Evolutionary conservation across 2,888 invertebrate genomes (phyloP).

Genomic region (Harpalus rufipes): DNA sequence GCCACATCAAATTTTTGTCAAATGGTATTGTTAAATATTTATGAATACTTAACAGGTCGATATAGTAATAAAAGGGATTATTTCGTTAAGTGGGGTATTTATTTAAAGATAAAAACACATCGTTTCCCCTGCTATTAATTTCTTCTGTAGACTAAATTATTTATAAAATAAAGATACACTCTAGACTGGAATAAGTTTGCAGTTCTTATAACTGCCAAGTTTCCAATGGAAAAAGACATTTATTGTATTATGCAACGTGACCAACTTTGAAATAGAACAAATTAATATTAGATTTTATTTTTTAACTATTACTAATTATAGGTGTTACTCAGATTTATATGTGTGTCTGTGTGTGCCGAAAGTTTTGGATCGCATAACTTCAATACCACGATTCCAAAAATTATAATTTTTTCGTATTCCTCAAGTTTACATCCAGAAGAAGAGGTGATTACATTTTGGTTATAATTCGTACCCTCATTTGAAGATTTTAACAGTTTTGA

Average conservation of each 20-base stretch:
- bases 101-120: slow-evolving; percentile 42
- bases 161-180: slow-evolving; percentile 45
- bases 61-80: slow-evolving; percentile 11
- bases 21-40: slow-evolving; percentile 19
- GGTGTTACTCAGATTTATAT: not conserved
- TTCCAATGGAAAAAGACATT: slow-evolving; percentile 17
- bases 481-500: no score
- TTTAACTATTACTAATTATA: not conserved
- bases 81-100: slow-evolving; percentile 43
- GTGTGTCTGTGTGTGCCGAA: no score
- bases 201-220: slow-evolving; percentile 35
- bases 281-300: not conserved
- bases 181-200: slow-evolving; percentile 31
- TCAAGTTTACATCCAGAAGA: no score
- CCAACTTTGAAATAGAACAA: not conserved
- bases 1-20: not conserved
- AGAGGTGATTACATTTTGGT: no score
- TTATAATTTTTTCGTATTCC: no score
- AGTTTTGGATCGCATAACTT: no score
- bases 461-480: no score
- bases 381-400: no score
- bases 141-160: slow-evolving; percentile 29
- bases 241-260: slow-evolving; percentile 13
- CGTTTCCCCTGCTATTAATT: slow-evolving; percentile 34
- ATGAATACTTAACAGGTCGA: slow-evolving; percentile 19